These are phyloP conservation scores for Cacajao melanocephalus DNA, from an alignment of 2,797 vertebrate genomes.

Conservation along the genomic window DNA sequence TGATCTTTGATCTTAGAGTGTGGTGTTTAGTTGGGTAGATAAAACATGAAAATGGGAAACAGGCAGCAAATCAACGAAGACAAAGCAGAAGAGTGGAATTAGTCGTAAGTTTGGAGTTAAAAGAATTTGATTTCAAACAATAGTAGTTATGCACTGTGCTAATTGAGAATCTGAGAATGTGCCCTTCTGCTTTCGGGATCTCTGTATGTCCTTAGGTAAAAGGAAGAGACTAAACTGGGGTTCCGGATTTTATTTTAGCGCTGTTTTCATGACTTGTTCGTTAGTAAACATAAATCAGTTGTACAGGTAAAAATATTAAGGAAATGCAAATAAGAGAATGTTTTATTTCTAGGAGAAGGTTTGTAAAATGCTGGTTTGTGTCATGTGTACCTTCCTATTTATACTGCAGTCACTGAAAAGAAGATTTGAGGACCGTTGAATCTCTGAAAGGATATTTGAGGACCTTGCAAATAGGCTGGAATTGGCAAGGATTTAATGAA, in stretches of 20 bases:
- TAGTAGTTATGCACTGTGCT: fast-evolving
- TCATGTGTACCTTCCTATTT: neutral
- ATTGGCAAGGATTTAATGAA: neutral
- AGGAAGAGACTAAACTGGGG: neutral
- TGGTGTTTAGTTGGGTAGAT: neutral
- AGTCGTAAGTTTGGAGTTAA: neutral
- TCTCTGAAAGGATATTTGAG: too few relatives aligned
- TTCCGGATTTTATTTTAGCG: neutral
- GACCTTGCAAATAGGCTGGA: neutral
- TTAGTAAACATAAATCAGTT: neutral
- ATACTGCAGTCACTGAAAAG: neutral
- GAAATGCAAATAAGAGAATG: neutral
- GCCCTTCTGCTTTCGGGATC: neutral
- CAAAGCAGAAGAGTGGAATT: neutral
- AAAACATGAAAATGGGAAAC: neutral
- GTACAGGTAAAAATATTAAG: neutral
- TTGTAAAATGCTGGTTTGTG: neutral
- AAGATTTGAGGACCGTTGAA: neutral
- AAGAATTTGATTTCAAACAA: neutral
- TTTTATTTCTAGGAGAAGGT: neutral
- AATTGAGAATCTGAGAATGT: too few relatives aligned
- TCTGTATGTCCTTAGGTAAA: neutral
- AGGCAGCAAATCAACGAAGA: neutral
- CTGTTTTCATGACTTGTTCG: neutral
- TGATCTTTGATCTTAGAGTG: neutral